Conservation (phyloP, 2,797 vertebrate genomes). For the Myotis planiceps region DNA sequence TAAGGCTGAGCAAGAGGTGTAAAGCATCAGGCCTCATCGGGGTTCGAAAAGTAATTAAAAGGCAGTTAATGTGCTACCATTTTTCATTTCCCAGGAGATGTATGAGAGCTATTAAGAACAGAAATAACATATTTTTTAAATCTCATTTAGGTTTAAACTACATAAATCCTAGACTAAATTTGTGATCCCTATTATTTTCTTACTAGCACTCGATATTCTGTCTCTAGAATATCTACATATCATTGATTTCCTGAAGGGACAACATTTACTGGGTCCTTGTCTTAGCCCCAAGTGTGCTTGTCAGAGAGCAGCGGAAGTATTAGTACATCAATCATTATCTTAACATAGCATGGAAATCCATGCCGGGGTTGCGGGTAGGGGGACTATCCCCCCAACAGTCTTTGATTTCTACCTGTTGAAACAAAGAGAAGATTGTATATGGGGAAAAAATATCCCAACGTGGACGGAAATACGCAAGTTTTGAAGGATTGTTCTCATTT, state of each 20-base stretch:
- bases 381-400: background rate
- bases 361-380: fast-evolving
- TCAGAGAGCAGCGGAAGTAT: background rate
- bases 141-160: conserved; percentile 10
- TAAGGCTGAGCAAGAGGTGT: background rate
- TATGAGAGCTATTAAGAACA: background rate
- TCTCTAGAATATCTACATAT: background rate
- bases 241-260: background rate
- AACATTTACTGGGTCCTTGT: background rate
- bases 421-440: background rate
- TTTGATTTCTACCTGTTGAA: background rate
- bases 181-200: background rate
- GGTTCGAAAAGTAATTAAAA: conserved; percentile 53
- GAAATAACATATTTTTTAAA: conserved; percentile 29
- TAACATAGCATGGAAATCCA: background rate
- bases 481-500: background rate
- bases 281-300: background rate
- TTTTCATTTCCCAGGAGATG: conserved; percentile 44
- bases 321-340: background rate
- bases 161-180: conserved; percentile 30
- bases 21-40: background rate
- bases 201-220: background rate
- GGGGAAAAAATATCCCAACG: background rate
- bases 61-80: background rate
- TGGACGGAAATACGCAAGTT: background rate